Base-by-base conservation (phyloP, 2,113 vertebrate species). In the Gorsachius goisagi region DNA sequence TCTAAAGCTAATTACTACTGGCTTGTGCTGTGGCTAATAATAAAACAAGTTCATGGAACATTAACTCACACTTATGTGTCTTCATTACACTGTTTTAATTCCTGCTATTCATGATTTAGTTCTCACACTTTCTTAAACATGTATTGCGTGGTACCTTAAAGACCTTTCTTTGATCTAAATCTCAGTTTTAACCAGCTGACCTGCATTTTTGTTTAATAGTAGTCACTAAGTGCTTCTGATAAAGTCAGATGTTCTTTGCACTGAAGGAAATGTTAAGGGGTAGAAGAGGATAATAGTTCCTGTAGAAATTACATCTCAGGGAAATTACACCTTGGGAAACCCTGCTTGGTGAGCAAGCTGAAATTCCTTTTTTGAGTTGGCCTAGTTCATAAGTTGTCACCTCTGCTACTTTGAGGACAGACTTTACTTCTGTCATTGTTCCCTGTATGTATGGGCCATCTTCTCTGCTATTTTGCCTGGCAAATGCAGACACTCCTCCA, bases 1-100 rank as follows among this genome's bases (percentile, higher is more conserved):
- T 76, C 60, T 88, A 78, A 93, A 84, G 85, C 67, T 92, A 94
- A 95, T 98, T 95, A 95, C 82, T 93, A 26, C 74, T 97, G 67
- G n/a, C 67, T 95, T 97, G 53, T 95, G 58, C 68, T 78, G 37
- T 90, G 67, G 76, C 73, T 97, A 92, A 85, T 97, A 96, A 93
- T 90, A 96, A 97, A 89, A 89, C 2, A 15, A 72, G 67, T 90
- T 96, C 41, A 49, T 53, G 83, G 72, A 96, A 87, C 55, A 85
- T 95, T 85, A 92, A 88, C 23, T 74, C 67, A 39, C 3, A 4
- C 80, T 88, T 95, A 59, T 59, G 45, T 89, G 16, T 82, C 60
- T 95, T 96, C 28, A 71, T 93, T 85, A 88, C 49, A 41, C 15
- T 79, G 37, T 91, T 96, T 71, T 95, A 56, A 89, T 92, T 97